Conservation (phyloP, 2,888 invertebrate genomes). For the Hetaerina titia region DNA sequence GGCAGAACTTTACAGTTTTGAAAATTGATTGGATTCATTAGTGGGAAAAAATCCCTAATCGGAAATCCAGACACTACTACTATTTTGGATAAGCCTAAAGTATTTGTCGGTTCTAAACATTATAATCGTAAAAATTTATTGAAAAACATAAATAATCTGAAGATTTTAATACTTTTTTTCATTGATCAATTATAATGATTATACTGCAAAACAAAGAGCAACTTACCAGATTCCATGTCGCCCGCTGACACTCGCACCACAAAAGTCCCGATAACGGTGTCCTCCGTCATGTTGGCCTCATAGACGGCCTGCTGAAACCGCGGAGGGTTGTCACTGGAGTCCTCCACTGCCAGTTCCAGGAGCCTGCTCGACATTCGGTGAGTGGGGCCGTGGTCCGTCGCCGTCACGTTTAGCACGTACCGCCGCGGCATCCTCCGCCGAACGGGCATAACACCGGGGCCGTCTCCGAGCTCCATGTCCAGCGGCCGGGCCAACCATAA, state of each 20-base stretch:
- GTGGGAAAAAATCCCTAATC: no score
- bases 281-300: slow-evolving; percentile 88
- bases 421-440: slow-evolving; percentile 75
- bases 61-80: no score
- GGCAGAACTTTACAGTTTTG: no score
- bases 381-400: slow-evolving; percentile 91
- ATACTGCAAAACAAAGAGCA: background rate
- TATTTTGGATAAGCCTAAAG: no score
- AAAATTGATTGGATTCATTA: no score
- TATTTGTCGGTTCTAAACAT: no score
- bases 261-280: slow-evolving; percentile 86
- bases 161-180: no score
- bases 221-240: slow-evolving; percentile 83
- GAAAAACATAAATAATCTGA: no score
- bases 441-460: background rate
- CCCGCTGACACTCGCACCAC: slow-evolving; percentile 89
- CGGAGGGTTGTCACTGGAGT: slow-evolving; percentile 89
- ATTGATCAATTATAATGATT: no score
- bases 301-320: slow-evolving; percentile 88
- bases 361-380: slow-evolving; percentile 85
- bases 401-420: slow-evolving; percentile 87
- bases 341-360: slow-evolving; percentile 82
- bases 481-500: slow-evolving; percentile 85
- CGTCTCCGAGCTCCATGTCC: slow-evolving; percentile 74
- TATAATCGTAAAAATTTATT: no score